Base-by-base conservation (phyloP, 2,888 invertebrate species). In the Microctonus brassicae region DNA sequence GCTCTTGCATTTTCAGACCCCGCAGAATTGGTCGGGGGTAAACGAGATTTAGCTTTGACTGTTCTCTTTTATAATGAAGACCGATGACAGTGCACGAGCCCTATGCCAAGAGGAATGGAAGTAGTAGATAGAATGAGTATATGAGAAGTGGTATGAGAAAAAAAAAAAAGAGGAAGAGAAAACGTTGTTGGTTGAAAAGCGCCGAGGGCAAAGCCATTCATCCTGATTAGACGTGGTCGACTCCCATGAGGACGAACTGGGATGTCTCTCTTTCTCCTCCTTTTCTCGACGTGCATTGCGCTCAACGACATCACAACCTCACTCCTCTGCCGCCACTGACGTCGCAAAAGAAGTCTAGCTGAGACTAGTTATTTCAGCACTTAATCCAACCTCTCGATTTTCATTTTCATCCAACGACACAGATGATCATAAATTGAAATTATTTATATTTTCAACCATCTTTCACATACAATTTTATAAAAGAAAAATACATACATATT, bases 21-120 rank as follows among this genome's bases (percentile, higher is more conserved):
- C 75, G 47, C 58, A 60, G 47, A 74, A 76, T 78, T 72, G 76
- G 76, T 75, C 72, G 72, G 78, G n/a, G 77, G 75, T 81, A 80
- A 82, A 82, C 79, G 82, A 82, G 84, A 81, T 83, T 83, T 79
- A 80, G 76, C 76, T 75, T 64, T 57, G 76, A 75, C 75, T 77
- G 77, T 77, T 78, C 81, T 79, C 80, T 83, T 84, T 84, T 82
- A 81, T 84, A 84, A 84, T 82, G 83, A 84, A 84, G 85, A 84
- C 83, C 83, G 84, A 84, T 84, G 85, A 84, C 84, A 84, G 75
- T 65, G 74, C 70, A 75, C 53, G 55, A 57, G 77, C 74, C 74
- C 71, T 73, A 47, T 77, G 78, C 70, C 74, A 74, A 76, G 24
- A 53, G 20, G 26, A 29, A 68, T 13, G 47, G 17, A 13, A 26